Conservation (phyloP, 2,797 vertebrate genomes). For the Myiotriccus ornatus region DNA sequence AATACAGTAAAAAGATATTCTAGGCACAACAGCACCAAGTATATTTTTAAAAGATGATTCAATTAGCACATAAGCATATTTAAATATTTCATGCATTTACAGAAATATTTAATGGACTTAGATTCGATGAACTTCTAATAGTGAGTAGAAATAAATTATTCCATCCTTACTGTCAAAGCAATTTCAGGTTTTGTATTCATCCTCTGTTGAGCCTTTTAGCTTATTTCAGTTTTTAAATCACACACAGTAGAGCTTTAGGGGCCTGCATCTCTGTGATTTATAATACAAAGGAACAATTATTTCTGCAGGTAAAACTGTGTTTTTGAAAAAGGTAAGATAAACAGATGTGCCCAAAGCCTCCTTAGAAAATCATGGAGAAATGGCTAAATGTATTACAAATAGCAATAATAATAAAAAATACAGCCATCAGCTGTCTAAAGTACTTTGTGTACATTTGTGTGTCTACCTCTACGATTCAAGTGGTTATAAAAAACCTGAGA, state of each 20-base stretch:
- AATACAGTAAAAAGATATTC: not conserved
- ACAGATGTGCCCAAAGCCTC: constrained; percentile 49
- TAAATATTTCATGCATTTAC: not conserved
- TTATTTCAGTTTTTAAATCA: constrained; percentile 64
- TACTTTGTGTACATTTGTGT: constrained; percentile 18
- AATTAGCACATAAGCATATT: constrained; percentile 3
- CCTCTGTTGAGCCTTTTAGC: constrained; percentile 44
- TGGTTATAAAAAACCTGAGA: not conserved
- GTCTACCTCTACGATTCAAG: not conserved
- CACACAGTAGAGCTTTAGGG: constrained; percentile 53
- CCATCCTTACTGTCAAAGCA: constrained; percentile 44
- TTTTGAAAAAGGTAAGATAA: constrained; percentile 61
- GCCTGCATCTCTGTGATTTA: constrained; percentile 49
- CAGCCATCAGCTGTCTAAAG: constrained; percentile 30
- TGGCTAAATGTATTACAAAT: constrained; percentile 43
- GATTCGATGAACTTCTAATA: constrained; percentile 28
- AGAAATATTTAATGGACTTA: constrained; percentile 7
- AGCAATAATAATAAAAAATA: constrained; percentile 42
- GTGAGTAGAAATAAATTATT: constrained; percentile 56
- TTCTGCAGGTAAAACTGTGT: constrained; percentile 57
- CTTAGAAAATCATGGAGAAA: constrained; percentile 26
- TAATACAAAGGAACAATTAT: constrained; percentile 64
- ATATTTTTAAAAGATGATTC: not conserved
- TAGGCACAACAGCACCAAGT: not conserved
- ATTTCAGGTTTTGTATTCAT: constrained; percentile 46